A percentile compares a stretch with the other conserved stretches of the same genome.
These are phyloP conservation scores for Linepithema humile DNA, from an alignment of 1,140 invertebrate species.

Conservation along the genomic window DNA sequence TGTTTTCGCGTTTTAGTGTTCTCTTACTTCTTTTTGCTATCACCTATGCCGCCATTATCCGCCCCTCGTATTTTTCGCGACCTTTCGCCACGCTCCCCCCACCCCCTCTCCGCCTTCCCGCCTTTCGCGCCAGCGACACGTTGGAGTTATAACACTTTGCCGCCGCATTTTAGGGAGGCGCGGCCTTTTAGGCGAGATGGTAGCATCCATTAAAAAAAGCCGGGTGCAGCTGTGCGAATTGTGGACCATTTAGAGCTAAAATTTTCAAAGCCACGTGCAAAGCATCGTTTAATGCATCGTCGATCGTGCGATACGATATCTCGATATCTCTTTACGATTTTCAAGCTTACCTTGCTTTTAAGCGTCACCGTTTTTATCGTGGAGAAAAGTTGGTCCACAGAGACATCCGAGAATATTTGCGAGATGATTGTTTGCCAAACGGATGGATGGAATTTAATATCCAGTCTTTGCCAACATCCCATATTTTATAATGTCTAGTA, in stretches of 20 bases:
- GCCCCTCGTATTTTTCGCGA: slow-evolving; percentile 59
- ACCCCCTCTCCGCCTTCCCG: neutral
- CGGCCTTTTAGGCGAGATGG: slow-evolving; percentile 57
- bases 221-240: slow-evolving; percentile 36
- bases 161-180: slow-evolving; percentile 61
- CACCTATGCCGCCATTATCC: slow-evolving; percentile 58
- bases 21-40: slow-evolving; percentile 53
- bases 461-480: slow-evolving; percentile 2
- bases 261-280: slow-evolving; percentile 31
- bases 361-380: neutral
- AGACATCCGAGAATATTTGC: slow-evolving; percentile 8
- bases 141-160: slow-evolving; percentile 51
- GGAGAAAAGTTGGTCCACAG: slow-evolving; percentile 29
- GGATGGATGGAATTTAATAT: slow-evolving; percentile 47
- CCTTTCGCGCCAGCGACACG: slow-evolving; percentile 43
- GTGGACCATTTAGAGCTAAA: slow-evolving; percentile 45
- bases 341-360: slow-evolving; percentile 14
- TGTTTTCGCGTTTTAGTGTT: slow-evolving; percentile 38
- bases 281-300: slow-evolving; percentile 5
- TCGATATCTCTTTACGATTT: slow-evolving; percentile 16
- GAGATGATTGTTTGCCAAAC: neutral
- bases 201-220: slow-evolving; percentile 64
- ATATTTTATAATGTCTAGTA: slow-evolving; percentile 20
- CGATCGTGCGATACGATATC: neutral
- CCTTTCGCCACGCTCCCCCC: slow-evolving; percentile 27